These are phyloP conservation scores for Allobates femoralis DNA, from an alignment of 2,797 vertebrate species.

Conservation along the genomic window DNA sequence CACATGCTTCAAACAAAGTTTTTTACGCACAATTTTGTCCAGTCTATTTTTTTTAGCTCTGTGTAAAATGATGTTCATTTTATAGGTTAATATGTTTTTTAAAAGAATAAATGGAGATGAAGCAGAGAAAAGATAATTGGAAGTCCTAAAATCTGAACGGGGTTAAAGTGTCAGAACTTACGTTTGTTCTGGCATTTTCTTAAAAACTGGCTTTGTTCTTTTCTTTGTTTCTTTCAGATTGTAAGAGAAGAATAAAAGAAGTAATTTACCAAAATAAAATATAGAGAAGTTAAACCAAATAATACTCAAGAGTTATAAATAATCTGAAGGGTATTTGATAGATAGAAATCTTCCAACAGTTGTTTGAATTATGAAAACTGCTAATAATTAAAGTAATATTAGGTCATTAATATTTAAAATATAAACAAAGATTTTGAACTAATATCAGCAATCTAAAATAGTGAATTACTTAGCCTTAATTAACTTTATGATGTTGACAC, in stretches of 20 bases:
- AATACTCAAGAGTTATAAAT: not conserved
- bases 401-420: not conserved
- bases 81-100: not conserved
- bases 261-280: not conserved
- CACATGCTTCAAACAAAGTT: no score
- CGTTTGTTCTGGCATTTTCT: not conserved
- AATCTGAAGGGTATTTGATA: not conserved
- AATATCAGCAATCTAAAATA: not conserved
- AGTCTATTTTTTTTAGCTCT: no score
- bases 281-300: not conserved
- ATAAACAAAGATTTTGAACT: not conserved
- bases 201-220: not conserved
- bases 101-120: not conserved
- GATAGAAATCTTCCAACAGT: not conserved
- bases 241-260: not conserved
- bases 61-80: no score
- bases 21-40: no score
- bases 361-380: not conserved
- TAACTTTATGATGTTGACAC: no score
- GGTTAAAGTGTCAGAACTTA: not conserved
- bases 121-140: not conserved
- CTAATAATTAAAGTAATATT: not conserved
- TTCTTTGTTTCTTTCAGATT: not conserved
- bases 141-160: not conserved
- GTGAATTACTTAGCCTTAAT: not conserved